phyloP scores from a whole-genome alignment of 2,113 vertebrate species.

The Apistogramma diplotaenia region DNA sequence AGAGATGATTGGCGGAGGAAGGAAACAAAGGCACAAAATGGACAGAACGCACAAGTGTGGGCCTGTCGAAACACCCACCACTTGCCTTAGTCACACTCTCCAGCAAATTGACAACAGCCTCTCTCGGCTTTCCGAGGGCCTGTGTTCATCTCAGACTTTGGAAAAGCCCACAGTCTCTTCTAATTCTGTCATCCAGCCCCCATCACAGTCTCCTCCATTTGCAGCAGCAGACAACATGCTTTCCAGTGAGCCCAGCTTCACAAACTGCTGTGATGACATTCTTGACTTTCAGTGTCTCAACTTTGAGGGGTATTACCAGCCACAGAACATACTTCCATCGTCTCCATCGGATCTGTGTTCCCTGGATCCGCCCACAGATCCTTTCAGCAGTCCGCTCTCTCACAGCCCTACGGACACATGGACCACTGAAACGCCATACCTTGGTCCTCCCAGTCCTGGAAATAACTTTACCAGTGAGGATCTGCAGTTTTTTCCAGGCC shows the following conservation, averaged over 20 bases:
- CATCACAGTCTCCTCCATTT: constrained; percentile 71
- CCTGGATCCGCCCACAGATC: constrained; percentile 74
- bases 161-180: constrained; percentile 62
- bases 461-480: constrained; percentile 74
- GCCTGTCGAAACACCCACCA: constrained; percentile 44
- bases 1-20: constrained; percentile 46
- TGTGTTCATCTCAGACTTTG: constrained; percentile 71
- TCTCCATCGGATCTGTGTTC: constrained; percentile 76
- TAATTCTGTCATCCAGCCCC: constrained; percentile 65
- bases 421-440: constrained; percentile 76
- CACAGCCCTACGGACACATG: constrained; percentile 77
- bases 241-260: constrained; percentile 71
- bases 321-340: constrained; percentile 73
- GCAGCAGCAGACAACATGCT: constrained; percentile 68
- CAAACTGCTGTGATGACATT: constrained; percentile 77
- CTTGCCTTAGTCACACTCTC: constrained; percentile 75
- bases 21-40: constrained; percentile 57
- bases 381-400: constrained; percentile 79
- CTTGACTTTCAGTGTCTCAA: constrained; percentile 80
- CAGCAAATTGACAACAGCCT: constrained; percentile 79
- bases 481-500: constrained; percentile 72
- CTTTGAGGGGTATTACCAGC: constrained; percentile 78
- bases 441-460: constrained; percentile 77
- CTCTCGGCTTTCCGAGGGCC: constrained; percentile 71
- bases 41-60: constrained; percentile 53